Conservation (phyloP, 2,888 invertebrate genomes). For the Hirudinaria manillensis region DNA sequence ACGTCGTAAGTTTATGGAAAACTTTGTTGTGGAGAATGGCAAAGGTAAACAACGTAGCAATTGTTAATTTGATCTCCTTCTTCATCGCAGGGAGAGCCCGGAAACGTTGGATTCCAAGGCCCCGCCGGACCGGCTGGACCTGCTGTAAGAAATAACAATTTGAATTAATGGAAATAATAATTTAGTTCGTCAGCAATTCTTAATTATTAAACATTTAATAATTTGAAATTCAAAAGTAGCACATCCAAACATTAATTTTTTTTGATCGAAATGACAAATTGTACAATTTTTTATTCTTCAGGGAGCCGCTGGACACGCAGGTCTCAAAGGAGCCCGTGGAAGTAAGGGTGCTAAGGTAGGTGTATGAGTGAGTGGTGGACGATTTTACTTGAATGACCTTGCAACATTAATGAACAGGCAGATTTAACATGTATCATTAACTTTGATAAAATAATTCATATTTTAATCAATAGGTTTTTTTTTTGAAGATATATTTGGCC, state of each 20-base stretch:
- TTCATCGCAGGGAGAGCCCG: constrained; percentile 22
- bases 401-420: too few species aligned
- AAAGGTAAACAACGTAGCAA: background rate
- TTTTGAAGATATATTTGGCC: too few species aligned
- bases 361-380: background rate
- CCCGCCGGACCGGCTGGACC: constrained; percentile 28
- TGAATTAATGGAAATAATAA: too few species aligned
- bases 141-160: constrained; percentile 9
- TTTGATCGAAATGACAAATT: background rate
- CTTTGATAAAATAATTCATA: too few species aligned
- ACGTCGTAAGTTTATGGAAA: constrained; percentile 7
- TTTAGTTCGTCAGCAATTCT: too few species aligned
- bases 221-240: too few species aligned
- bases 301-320: constrained; percentile 23
- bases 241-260: too few species aligned
- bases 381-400: too few species aligned
- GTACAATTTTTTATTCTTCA: background rate
- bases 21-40: background rate
- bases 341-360: constrained; percentile 25
- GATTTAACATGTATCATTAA: too few species aligned
- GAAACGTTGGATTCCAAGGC: constrained; percentile 22
- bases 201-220: too few species aligned
- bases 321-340: constrained; percentile 25
- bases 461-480: too few species aligned
- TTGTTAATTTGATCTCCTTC: background rate